A percentile compares a stretch with the other conserved stretches of the same genome.
phyloP scores from a whole-genome alignment of 2,113 vertebrate genomes.

The Gavia stellata region DNA sequence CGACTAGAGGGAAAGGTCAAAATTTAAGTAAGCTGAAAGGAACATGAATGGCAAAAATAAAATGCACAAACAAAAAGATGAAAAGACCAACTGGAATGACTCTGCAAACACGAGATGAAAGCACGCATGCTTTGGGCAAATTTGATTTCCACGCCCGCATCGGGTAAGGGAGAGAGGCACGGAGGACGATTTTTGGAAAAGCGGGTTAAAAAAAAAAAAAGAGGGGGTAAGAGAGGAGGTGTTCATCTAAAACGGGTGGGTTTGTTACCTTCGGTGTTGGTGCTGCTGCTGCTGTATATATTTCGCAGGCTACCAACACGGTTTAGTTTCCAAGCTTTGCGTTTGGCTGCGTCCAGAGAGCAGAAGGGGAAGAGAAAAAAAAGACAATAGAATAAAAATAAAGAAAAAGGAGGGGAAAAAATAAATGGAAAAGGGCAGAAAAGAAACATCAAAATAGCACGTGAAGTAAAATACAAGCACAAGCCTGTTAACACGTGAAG shows the following conservation, averaged over 20 bases:
- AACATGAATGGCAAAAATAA: conserved; percentile 73
- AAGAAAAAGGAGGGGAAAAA: conserved; percentile 14
- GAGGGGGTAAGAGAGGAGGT: neutral
- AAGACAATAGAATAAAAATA: conserved; percentile 55
- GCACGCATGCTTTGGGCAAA: conserved; percentile 68
- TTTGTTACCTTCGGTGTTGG: conserved; percentile 88
- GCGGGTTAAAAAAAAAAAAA: neutral
- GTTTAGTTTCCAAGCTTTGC: conserved; percentile 93
- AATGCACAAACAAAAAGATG: conserved; percentile 65
- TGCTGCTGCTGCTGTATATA: conserved; percentile 87
- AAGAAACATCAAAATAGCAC: conserved; percentile 71
- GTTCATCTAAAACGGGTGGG: neutral
- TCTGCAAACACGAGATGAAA: conserved; percentile 52
- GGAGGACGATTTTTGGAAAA: neutral
- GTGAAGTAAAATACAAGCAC: conserved; percentile 49
- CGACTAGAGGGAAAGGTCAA: conserved; percentile 77
- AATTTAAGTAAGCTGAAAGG: conserved; percentile 79
- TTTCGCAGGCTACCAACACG: conserved; percentile 93
- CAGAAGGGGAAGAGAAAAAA: conserved; percentile 70
- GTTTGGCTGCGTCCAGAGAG: conserved; percentile 90
- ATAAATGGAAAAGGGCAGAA: conserved; percentile 64
- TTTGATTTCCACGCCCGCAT: neutral
- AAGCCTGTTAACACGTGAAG: neutral
- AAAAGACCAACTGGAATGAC: conserved; percentile 51
- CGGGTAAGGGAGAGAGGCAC: neutral